Base-by-base conservation (phyloP, 2,888 invertebrate species). In the Euzophera pinguis region DNA sequence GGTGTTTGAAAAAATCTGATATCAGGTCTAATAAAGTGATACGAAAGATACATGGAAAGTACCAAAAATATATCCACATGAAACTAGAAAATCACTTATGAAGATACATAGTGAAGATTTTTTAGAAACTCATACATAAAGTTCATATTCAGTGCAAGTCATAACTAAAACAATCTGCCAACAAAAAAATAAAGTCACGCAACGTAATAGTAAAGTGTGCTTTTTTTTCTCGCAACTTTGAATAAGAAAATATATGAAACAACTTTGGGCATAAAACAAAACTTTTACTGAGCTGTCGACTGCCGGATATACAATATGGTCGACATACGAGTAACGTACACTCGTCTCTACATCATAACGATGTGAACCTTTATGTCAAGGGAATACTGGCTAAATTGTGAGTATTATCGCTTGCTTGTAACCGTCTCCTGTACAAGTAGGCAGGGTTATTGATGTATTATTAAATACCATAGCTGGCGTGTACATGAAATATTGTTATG, bases 211-310 rank as follows among this genome's bases (percentile, higher is more conserved):
- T 45, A 16, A 16, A 47, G 47, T 45, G 53, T 60, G n/a, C n/a
- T n/a, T 64, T 65, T 64, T 55, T 54, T 54, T 60, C 60, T 61
- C 53, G 67, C 64, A 77, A 73, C 75, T 75, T 73, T 70, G 77
- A 78, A 78, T 76, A 84, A 78, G 84, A 84, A 83, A 84, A 51
- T 51, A 51, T 84, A 84, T 84, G 81, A 79, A 78, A 78, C 63
- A 86, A 86, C 78, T 86, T 86, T 70, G 58, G 70, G 61, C 84
- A 83, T 86, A 84, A 86, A 84, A 79, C 72, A 82, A 69, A 81
- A 83, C 75, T 85, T 78, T 54, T 57, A 63, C 74, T 77, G 78
- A 75, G 75, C 72, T 78, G 77, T 73, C 77, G 65, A 73, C 71
- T 64, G 64, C 64, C 69, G 67, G 62, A 70, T 39, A 37, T 22